Evolutionary conservation across 2,888 invertebrate genomes (phyloP).

Genomic region (Ichneumoninae sp.): DNA sequence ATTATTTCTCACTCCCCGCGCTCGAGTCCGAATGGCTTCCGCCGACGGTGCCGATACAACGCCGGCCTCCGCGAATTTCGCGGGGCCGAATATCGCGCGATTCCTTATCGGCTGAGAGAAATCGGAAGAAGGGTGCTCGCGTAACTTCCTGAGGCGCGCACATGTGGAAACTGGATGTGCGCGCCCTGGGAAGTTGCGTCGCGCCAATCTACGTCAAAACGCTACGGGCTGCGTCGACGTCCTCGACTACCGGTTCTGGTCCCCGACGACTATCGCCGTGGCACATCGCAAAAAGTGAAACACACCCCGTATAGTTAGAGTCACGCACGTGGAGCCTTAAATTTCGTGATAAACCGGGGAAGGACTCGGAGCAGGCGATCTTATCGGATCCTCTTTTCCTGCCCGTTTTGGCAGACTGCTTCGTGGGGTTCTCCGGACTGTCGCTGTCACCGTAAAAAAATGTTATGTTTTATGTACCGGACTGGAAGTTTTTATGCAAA

Average conservation of each 20-base stretch:
- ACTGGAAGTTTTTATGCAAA: no score
- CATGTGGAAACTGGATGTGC: not conserved
- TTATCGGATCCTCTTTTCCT: constrained; percentile 19
- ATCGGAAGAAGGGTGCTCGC: constrained; percentile 28
- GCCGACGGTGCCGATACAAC: constrained; percentile 52
- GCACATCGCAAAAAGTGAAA: constrained; percentile 14
- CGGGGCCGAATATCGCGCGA: constrained; percentile 51
- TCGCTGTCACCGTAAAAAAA: no score
- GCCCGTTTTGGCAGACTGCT: not conserved
- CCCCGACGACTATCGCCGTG: constrained; percentile 20
- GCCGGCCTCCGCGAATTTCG: constrained; percentile 15
- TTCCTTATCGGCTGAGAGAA: constrained; percentile 55
- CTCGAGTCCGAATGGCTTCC: constrained; percentile 49
- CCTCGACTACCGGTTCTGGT: not conserved
- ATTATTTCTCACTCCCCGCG: constrained; percentile 56
- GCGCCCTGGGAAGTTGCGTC: constrained; percentile 17
- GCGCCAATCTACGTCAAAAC: constrained; percentile 59
- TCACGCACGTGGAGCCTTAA: constrained; percentile 23
- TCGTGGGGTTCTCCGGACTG: no score
- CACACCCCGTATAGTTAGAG: not conserved
- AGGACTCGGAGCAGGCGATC: constrained; percentile 19
- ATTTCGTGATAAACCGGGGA: constrained; percentile 49
- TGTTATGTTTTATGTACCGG: no score
- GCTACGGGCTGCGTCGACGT: constrained; percentile 27
- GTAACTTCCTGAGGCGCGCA: no score